Evolutionary conservation across 2,888 invertebrate species (phyloP), one percentile per base, ranked within the genome.

Genomic region (Notocelia uddmanniana): DNA sequence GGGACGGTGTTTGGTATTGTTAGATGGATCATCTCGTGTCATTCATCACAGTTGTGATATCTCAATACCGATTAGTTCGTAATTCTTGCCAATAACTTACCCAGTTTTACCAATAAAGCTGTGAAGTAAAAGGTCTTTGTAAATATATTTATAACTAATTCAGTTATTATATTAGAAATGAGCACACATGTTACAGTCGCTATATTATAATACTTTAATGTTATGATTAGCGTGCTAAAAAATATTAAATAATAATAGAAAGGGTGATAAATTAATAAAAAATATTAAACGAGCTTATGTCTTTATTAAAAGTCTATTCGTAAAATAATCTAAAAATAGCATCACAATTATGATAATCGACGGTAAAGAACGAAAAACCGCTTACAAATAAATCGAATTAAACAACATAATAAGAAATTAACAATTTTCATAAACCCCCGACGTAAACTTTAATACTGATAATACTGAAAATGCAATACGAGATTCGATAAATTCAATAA

Each of bases 281-380:
- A 81, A 87, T 86, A 74, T 73, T 76, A 87, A 89, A 90, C 86
- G 85, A 85, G 83, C 81, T 81, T 85, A 74, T 88, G 90, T 92
- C 90, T 92, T 92, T 92, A 92, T 92, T 91, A 84, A 85, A 85
- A 84, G 86, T 90, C 88, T 89, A 89, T 84, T 83, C 83, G 84
- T 91, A 90, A 90, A 90, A 87, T 89, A 87, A 88, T 88, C 88
- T 91, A 90, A 90, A 89, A 92, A 88, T 92, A 92, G 87, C 91
- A 92, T 92, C 91, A 91, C 92, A 91, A 87, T 87, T 83, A 85
- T 87, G 81, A 87, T 87, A 82, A 87, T 85, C 87, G 85, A 87
- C 85, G 77, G 80, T 84, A 84, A 82, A 80, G 75, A 84, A 86
- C 79, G 75, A 82, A 83, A 86, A 87, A 86, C 81, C 79, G 79